Base-by-base conservation (phyloP, 2,113 vertebrate species). In the Lathamus discolor region DNA sequence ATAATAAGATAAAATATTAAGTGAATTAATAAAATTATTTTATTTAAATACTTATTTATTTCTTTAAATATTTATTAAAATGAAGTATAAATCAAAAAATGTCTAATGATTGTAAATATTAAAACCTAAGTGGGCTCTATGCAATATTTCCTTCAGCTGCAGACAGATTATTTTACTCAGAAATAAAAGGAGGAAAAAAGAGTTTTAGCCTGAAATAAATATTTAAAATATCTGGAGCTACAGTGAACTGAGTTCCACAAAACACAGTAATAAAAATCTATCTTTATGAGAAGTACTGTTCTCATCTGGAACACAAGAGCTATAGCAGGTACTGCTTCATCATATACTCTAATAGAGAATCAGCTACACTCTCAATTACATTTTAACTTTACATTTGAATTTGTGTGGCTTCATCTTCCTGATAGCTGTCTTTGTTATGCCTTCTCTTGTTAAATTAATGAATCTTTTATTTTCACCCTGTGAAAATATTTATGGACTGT, bases 401-500 rank as follows among this genome's bases (percentile, higher is more conserved):
- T 76, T 73, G 4, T 57, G 44, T 66, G 64, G 17, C 19, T 88
- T 94, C 61, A 55, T 75, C 51, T 78, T 86, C 57, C 59, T 81
- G 25, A 13, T 68, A 83, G 17, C 43, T 88, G 33, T 88, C 35
- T 93, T 83, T 51, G 13, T 88, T 90, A 67, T 51, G 55, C 9
- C n/a, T 20, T 93, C 80, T 93, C 37, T 51, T 84, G 20, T 4
- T 86, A 81, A 75, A 84, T 86, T 92, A 86, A 81, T 91, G 43
- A 37, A 33, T 63, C 15, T 75, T 86, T 69, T 74, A 67, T 95
- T 92, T 93, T 95, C 43, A 86, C 7, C 27, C 24, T 46, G 7
- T 75, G 49, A 88, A 95, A 81, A 84, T 86, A 78, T 81, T 88
- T 91, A 88, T 83, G n/a, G 46, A 27, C n/a, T 83, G 18, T 78